Evolutionary conservation across 2,113 vertebrate genomes (phyloP).

Genomic region (Fulmarus glacialis): DNA sequence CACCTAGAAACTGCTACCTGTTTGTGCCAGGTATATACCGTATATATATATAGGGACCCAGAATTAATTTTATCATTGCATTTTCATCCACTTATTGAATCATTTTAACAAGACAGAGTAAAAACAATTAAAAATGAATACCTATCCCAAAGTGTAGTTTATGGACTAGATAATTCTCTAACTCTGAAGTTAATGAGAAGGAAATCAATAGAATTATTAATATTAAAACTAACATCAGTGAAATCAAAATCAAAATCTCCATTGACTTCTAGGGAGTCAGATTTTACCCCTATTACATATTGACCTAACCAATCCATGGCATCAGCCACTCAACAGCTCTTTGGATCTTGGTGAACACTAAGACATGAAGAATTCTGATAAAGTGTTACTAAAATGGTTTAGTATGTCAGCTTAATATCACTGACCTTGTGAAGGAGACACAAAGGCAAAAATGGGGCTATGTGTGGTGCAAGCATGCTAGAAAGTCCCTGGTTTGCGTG

Average conservation of each 20-base stretch:
- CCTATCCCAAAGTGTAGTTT: neutral
- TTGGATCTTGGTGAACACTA: neutral
- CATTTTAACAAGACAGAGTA: neutral
- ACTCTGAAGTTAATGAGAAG: neutral
- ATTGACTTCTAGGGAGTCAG: neutral
- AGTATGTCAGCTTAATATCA: neutral
- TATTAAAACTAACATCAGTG: neutral
- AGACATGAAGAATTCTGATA: neutral
- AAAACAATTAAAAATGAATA: neutral
- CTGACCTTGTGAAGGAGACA: slow-evolving; percentile 20
- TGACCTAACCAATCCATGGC: neutral
- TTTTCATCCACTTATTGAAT: neutral
- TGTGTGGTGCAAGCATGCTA: neutral
- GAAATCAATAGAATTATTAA: neutral
- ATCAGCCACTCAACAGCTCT: neutral
- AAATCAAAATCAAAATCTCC: neutral
- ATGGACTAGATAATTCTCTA: neutral
- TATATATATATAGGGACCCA: neutral
- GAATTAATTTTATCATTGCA: neutral
- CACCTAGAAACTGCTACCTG: neutral
- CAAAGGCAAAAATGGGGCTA: neutral
- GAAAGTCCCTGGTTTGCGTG: neutral
- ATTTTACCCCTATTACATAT: neutral
- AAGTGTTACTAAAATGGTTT: neutral
- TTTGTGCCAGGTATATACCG: neutral